Conservation (phyloP, 2,888 invertebrate species). For the Catotricha subobsoleta region DNA sequence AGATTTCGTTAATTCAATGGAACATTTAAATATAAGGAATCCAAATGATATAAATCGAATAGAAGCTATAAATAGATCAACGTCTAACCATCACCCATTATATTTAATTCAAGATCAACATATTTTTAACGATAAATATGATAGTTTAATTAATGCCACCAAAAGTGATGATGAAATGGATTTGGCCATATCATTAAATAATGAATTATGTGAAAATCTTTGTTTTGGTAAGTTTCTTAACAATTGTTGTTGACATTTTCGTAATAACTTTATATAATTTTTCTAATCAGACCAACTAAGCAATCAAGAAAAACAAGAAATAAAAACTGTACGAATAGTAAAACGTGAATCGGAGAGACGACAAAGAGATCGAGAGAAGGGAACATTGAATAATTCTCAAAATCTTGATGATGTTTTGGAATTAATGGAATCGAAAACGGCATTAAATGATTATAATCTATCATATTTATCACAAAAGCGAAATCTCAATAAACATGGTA, state of each 20-base stretch:
- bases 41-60: no score
- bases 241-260: not conserved
- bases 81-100: no score
- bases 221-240: conserved; percentile 19
- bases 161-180: no score
- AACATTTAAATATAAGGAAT: no score
- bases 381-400: conserved; percentile 18
- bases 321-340: conserved; percentile 83
- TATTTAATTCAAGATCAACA: no score
- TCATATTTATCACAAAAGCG: no score
- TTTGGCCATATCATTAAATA: no score
- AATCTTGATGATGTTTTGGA: conserved; percentile 30
- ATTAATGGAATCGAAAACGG: conserved; percentile 20
- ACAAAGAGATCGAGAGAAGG: conserved; percentile 55
- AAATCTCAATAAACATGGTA: no score
- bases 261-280: conserved; percentile 12
- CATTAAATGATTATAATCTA: conserved; percentile 24
- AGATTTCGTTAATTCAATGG: no score
- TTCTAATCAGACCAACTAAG: conserved; percentile 44
- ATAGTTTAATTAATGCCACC: no score
- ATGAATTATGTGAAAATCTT: conserved; percentile 25
- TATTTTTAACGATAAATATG: no score
- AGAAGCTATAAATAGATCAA: no score
- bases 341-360: conserved; percentile 79
- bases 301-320: conserved; percentile 68